Evolutionary conservation across 2,797 vertebrate genomes (phyloP), one percentile per base, ranked within the genome.

Genomic region (Atherinosoma microstoma): DNA sequence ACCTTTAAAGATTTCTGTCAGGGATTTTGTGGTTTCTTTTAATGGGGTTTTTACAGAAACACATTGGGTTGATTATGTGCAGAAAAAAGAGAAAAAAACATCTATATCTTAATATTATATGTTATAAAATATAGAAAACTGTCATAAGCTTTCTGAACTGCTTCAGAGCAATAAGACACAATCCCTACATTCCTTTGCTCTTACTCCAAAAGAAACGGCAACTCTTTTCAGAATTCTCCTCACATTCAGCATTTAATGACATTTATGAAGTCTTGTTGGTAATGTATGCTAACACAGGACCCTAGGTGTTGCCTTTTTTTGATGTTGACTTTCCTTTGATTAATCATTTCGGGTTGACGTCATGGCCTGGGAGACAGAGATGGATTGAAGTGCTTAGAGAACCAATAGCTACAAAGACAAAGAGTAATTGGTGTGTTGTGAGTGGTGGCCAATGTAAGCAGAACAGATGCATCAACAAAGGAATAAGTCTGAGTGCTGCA

Each of bases 341-440:
- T 88, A 88, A 91, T 89, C 84, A 85, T 90, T 85, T 80, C 0
- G 74, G 64, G 81, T 80, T 89, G 89, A 91, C 88, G 91, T 92
- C 90, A 89, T 72, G 69, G 89, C 89, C 89, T 85, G 42, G 22
- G 70, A 87, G 94, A 94, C 94, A 94, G 89, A 93, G 94, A 95
- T 89, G 83, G 90, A 95, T 94, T 92, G 91, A 94, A 90, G 93
- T 94, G 92, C 93, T 95, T 94, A 94, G 91, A 89, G 78, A 91
- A 93, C 90, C 94, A 90, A 92, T 91, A 76, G 92, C 90, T 82
- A 83, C 87, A 80, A 79, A 92, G 94, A 94, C 93, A 93, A 87
- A 93, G 94, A 95, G 91, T 94, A 94, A 95, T 95, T 80, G 91
- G 79, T 90, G 87, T 88, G 84, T 90, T 77, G 90, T 82, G 67